Percentiles rank a stretch among this genome's conserved stretches.
Conservation (phyloP, 2,113 vertebrate genomes). For the Ivindomyrus marchei region DNA sequence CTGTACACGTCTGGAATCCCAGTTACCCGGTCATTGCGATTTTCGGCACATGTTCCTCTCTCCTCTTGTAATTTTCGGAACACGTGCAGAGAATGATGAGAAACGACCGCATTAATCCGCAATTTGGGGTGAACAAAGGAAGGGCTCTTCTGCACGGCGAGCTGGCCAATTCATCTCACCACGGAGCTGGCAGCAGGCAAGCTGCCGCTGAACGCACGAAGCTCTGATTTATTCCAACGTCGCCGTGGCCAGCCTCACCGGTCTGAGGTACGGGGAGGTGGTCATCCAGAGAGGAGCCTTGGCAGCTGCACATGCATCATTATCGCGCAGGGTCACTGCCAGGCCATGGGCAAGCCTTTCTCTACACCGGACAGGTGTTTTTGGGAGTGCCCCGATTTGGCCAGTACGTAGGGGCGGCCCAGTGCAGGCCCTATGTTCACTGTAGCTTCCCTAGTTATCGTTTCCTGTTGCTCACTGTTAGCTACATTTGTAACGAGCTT, state of each 20-base stretch:
- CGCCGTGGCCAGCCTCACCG: neutral
- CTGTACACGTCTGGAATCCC: constrained; percentile 34
- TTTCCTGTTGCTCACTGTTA: neutral
- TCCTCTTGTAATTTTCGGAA: constrained; percentile 28
- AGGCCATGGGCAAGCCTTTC: neutral
- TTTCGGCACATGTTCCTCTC: constrained; percentile 25
- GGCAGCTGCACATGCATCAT: neutral
- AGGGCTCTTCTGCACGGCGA: constrained; percentile 24
- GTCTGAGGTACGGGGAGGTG: constrained; percentile 24
- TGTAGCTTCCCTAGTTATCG: neutral
- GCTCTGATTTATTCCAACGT: constrained; percentile 33
- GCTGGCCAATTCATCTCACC: constrained; percentile 39
- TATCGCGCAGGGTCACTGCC: neutral
- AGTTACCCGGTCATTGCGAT: constrained; percentile 17
- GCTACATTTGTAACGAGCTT: neutral
- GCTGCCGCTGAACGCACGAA: constrained; percentile 42
- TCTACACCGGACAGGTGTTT: neutral
- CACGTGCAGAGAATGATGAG: constrained; percentile 35
- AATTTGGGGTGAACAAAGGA: constrained; percentile 37
- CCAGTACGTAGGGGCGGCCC: neutral
- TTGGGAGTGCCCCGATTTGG: neutral
- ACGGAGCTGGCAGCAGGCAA: constrained; percentile 35
- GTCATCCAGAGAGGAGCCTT: neutral
- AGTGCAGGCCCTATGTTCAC: neutral
- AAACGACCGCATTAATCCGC: constrained; percentile 35